Evolutionary conservation across 2,113 vertebrate genomes (phyloP), one percentile per base, ranked within the genome.

Genomic region (Alethe castanea): DNA sequence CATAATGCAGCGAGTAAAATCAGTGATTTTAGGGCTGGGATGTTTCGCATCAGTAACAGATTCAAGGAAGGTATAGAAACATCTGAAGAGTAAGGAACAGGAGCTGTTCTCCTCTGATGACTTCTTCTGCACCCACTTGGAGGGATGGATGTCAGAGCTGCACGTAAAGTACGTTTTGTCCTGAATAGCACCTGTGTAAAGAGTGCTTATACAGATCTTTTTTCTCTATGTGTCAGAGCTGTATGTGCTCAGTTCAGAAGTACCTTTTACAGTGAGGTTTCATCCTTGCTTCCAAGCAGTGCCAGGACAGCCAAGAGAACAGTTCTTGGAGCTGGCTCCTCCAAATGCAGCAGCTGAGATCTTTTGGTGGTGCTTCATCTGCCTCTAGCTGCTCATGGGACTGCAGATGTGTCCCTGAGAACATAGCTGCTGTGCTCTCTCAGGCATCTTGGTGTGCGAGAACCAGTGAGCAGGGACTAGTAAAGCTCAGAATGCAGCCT

Each of bases 391-490:
- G 45, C 62, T 73, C 28, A 17, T 6, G 26, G 61, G 14, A 26
- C 25, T 72, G 59, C 61, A 88, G n/a, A 8, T 36, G 14, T 19
- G 35, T 40, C 28, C 35, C 23, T 4, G 8, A 25, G 59, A 28
- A 7, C 2, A 7, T 36, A 52, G 47, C 23, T 45, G 31, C 47
- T 4, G 4, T 6, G 29, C 8, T 64, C 8, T 64, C 25, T 29
- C 26, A 28, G 36, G 26, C 35, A 48, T 9, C 36, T 9, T 19
- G 19, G 19, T 20, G n/a, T 0, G 0, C 0, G 0, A 56, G 12
- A 78, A 22, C 17, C 0, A 0, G 13, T 29, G 19, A 81, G 14
- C 14, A 15, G 2, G 25, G 24, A 2, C 31, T 12, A 7, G 29
- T 23, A 59, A 64, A 26, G 6, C 35, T 11, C 6, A 4, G 22